Conservation (phyloP, 2,797 vertebrate genomes). For the Pantherophis vulpinus region DNA sequence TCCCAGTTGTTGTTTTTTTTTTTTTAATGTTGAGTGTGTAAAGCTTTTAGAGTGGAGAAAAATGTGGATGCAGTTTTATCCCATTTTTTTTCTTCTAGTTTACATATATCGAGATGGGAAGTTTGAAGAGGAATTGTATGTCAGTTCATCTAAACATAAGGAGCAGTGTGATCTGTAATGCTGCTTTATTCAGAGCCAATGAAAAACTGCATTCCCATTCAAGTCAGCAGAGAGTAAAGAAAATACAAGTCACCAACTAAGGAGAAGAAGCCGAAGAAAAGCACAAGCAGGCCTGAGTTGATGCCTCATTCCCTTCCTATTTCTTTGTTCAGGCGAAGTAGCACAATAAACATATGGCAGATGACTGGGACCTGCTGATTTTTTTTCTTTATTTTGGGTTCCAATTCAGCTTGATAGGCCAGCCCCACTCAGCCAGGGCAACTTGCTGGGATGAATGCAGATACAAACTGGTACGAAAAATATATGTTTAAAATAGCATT, state of each 20-base stretch:
- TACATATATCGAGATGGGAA: not conserved
- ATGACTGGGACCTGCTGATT: not conserved
- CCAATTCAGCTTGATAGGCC: not conserved
- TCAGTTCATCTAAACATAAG: not conserved
- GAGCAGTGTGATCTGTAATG: not conserved
- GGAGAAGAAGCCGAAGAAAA: not conserved
- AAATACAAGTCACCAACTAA: not conserved
- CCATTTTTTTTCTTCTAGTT: not conserved
- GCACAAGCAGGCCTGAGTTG: not conserved
- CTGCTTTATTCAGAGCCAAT: not conserved
- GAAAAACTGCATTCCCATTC: not conserved
- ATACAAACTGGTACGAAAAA: not conserved
- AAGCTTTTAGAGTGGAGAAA: not conserved
- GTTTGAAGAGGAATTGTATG: not conserved
- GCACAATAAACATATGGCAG: not conserved
- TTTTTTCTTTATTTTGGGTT: not conserved
- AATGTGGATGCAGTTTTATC: not conserved
- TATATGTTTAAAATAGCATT: not conserved
- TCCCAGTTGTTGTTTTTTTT: too few species aligned
- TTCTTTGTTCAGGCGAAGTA: not conserved
- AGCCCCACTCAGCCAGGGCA: not conserved
- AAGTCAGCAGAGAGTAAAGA: not conserved
- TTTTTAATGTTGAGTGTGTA: not conserved
- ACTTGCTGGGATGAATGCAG: not conserved
- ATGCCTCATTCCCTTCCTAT: not conserved